Conservation (phyloP, 2,113 vertebrate genomes). For the Ochotona curzoniae region DNA sequence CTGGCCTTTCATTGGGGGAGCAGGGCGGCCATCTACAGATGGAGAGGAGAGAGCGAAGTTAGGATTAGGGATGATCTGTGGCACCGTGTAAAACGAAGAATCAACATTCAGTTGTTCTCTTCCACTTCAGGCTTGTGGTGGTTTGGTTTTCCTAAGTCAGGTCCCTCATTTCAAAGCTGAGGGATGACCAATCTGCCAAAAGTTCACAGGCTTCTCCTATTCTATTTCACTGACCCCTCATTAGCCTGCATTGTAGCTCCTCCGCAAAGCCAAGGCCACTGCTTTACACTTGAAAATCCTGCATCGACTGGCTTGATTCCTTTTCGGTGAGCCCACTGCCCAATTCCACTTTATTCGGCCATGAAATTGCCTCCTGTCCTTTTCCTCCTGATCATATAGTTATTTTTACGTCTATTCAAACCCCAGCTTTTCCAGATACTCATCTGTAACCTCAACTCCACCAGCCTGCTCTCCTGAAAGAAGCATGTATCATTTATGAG, state of each 20-base stretch:
- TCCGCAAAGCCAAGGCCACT: background rate
- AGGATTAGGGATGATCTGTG: background rate
- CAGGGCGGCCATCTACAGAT: constrained; percentile 89
- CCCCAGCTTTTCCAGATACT: constrained; percentile 3
- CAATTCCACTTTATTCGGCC: background rate
- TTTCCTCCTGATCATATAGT: constrained; percentile 3
- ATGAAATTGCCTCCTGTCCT: background rate
- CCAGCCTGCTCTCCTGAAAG: background rate
- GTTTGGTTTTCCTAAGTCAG: background rate
- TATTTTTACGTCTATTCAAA: background rate
- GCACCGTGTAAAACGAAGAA: constrained; percentile 14
- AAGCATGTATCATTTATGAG: background rate
- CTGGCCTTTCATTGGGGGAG: constrained; percentile 90
- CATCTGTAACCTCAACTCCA: background rate
- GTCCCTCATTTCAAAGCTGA: background rate
- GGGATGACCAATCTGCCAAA: background rate
- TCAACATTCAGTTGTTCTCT: background rate
- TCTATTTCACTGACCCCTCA: background rate
- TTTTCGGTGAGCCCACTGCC: background rate
- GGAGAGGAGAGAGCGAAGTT: constrained; percentile 27
- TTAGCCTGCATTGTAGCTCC: constrained; percentile 18
- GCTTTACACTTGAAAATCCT: constrained; percentile 47
- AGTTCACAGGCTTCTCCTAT: background rate
- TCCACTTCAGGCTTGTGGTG: background rate
- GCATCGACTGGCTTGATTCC: background rate